Evolutionary conservation across 2,888 invertebrate genomes (phyloP).

Genomic region (Xestoiulus laeticollis): DNA sequence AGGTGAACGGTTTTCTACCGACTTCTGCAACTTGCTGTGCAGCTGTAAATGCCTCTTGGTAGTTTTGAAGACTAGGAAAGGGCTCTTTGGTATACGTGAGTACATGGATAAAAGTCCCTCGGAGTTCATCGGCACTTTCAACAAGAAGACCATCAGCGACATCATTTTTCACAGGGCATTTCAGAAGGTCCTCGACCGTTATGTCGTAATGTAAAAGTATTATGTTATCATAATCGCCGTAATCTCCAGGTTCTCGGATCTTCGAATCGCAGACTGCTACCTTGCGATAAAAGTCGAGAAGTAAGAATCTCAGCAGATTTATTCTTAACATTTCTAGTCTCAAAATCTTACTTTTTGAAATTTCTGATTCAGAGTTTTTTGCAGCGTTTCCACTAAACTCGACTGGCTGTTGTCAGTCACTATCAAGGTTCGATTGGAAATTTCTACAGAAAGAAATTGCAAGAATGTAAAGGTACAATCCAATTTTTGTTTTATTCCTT

Average conservation of each 20-base stretch:
- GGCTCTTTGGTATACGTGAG: constrained; percentile 53
- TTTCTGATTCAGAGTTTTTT: constrained; percentile 44
- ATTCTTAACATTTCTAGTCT: background rate
- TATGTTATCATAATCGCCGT: constrained; percentile 51
- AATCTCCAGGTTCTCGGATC: constrained; percentile 54
- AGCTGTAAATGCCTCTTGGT: constrained; percentile 27
- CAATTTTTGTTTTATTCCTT: background rate
- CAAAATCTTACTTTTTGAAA: constrained; percentile 40
- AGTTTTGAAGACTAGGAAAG: constrained; percentile 45
- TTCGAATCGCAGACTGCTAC: constrained; percentile 52
- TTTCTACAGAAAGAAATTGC: constrained; percentile 39
- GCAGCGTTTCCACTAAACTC: constrained; percentile 49
- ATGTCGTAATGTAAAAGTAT: constrained; percentile 52
- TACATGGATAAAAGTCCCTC: constrained; percentile 49
- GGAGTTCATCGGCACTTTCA: background rate
- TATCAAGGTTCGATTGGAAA: constrained; percentile 49
- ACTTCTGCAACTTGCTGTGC: constrained; percentile 44
- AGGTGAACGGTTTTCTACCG: constrained; percentile 39
- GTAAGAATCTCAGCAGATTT: no score
- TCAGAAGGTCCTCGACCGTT: constrained; percentile 46
- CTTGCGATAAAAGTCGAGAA: no score
- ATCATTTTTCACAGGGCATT: constrained; percentile 1
- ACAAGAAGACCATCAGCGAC: background rate
- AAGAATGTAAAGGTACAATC: no score
- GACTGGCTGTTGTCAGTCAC: constrained; percentile 52